Conservation (phyloP, 1,140 invertebrate genomes). For the Meloidogyne hapla region DNA sequence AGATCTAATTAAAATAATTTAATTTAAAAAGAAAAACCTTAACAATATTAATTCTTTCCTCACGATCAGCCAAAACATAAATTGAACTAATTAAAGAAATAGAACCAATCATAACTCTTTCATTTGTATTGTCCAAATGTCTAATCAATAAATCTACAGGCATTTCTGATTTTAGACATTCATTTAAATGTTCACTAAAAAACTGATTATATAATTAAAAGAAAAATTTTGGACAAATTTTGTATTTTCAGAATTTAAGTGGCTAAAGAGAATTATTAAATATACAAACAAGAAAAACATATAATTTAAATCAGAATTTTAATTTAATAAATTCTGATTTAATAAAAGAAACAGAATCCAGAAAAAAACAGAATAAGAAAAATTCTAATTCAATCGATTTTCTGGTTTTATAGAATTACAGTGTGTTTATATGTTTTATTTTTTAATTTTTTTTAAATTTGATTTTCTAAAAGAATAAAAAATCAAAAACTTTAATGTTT, state of each 20-base stretch:
- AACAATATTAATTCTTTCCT: constrained; percentile 38
- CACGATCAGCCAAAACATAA: constrained; percentile 33
- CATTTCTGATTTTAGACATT: constrained; percentile 40
- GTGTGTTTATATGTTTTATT: no score
- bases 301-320: neutral
- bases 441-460: no score
- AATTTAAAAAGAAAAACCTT: constrained; percentile 23
- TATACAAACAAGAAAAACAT: no score
- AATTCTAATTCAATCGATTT: no score
- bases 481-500: no score
- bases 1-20: constrained; percentile 4
- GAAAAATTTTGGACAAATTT: constrained; percentile 12
- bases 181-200: constrained; percentile 25
- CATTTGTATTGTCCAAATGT: constrained; percentile 54
- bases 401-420: no score
- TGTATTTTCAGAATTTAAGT: neutral
- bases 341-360: no score
- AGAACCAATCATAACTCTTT: constrained; percentile 32
- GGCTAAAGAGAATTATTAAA: no score
- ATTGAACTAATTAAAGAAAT: constrained; percentile 19
- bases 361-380: no score
- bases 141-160: constrained; percentile 47
- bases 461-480: neutral
- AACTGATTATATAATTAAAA: neutral
- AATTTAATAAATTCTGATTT: no score